These are phyloP conservation scores for Mastomys natalensis DNA, from an alignment of 2,113 vertebrate species.

Conservation along the genomic window DNA sequence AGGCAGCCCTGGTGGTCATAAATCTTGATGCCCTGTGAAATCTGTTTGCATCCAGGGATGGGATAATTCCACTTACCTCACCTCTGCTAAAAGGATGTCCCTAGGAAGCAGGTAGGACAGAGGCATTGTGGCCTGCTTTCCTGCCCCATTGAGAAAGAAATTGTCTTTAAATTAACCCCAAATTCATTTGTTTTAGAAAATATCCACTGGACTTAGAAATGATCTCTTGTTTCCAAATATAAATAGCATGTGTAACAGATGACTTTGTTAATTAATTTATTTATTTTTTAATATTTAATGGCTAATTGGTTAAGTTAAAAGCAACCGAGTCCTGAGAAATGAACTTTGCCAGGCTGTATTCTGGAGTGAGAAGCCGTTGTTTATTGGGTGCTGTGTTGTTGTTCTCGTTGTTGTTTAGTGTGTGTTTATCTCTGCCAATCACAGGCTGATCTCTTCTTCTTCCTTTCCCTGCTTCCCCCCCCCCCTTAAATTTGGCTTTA, in stretches of 20 bases:
- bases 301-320: not conserved
- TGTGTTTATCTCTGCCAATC: not conserved
- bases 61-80: not conserved
- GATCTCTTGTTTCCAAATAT: not conserved
- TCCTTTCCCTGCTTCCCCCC: not conserved
- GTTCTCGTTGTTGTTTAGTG: not conserved
- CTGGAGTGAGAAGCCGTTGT: not conserved
- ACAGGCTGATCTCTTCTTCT: not conserved
- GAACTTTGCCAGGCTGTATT: not conserved
- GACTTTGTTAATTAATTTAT: not conserved
- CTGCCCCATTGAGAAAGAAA: not conserved
- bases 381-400: not conserved
- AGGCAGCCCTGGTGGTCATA: not conserved
- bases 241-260: not conserved
- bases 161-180: not conserved
- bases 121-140: not conserved
- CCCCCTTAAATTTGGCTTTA: not conserved
- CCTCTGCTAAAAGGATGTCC: no score
- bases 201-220: not conserved
- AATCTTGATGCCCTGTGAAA: not conserved
- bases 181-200: not conserved
- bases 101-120: no score
- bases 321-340: not conserved
- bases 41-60: slow-evolving; percentile 21
- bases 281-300: not conserved